Conservation (phyloP, 2,888 invertebrate genomes). For the Steromphala cineraria region DNA sequence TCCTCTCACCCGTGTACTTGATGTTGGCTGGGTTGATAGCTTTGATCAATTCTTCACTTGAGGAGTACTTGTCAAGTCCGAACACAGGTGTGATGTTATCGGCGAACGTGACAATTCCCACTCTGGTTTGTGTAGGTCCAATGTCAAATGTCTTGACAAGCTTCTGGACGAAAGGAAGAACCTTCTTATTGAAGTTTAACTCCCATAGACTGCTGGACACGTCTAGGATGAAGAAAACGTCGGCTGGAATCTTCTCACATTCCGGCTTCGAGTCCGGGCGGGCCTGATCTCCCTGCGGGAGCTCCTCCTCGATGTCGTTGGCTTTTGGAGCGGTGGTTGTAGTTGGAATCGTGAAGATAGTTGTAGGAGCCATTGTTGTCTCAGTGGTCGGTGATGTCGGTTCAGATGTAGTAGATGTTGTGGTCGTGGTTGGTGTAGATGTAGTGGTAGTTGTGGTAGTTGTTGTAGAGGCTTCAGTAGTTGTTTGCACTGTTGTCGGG, state of each 20-base stretch:
- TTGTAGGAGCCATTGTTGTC: neutral
- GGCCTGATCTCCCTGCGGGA: neutral
- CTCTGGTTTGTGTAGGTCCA: conserved; percentile 12
- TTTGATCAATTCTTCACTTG: conserved; percentile 24
- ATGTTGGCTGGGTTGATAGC: conserved; percentile 1
- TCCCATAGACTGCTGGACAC: conserved; percentile 43
- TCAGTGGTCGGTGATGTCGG: neutral
- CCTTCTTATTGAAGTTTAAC: conserved; percentile 39
- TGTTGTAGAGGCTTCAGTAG: conserved; percentile 29
- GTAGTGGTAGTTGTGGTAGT: conserved; percentile 8
- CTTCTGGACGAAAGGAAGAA: conserved; percentile 26
- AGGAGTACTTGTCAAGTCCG: conserved; percentile 32
- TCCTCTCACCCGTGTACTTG: conserved; percentile 14
- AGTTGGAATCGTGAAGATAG: neutral
- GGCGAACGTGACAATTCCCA: conserved; percentile 24
- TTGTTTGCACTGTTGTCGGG: neutral
- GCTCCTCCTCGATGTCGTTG: neutral
- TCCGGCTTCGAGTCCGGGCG: neutral
- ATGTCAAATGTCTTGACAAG: conserved; percentile 28
- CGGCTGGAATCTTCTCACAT: conserved; percentile 27
- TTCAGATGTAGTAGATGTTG: neutral
- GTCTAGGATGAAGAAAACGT: conserved; percentile 45
- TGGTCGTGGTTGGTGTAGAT: neutral
- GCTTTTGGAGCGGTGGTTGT: neutral
- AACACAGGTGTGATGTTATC: conserved; percentile 28